phyloP scores from a whole-genome alignment of 2,888 invertebrate genomes.

The Caenorhabditis wallacei region DNA sequence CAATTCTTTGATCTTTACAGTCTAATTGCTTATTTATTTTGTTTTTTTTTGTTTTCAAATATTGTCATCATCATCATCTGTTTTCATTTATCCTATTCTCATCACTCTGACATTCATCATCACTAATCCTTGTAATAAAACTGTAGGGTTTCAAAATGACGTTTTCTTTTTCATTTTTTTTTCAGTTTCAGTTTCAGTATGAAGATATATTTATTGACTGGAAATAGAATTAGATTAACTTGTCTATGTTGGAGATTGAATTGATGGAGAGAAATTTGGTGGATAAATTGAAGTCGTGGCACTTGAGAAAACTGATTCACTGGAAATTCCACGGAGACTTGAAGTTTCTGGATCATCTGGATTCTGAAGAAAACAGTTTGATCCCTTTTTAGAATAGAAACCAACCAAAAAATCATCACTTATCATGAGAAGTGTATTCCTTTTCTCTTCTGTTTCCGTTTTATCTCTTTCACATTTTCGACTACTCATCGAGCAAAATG shows the following conservation, averaged over 20 bases:
- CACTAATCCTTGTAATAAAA: conserved; percentile 26
- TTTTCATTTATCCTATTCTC: conserved; percentile 4
- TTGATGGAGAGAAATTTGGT: conserved; percentile 9
- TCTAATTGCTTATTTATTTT: conserved; percentile 14
- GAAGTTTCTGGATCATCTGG: conserved; percentile 51
- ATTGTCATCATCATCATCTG: neutral
- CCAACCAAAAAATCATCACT: conserved; percentile 22
- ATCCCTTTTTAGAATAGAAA: neutral
- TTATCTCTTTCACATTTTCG: conserved; percentile 40
- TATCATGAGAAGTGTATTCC: conserved; percentile 31
- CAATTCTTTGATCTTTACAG: neutral
- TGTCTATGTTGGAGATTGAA: conserved; percentile 7
- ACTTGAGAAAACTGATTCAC: conserved; percentile 40
- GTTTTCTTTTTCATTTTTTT: neutral
- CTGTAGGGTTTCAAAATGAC: conserved; percentile 33
- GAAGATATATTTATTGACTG: conserved; percentile 15
- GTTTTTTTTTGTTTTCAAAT: conserved; percentile 4
- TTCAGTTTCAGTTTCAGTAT: conserved; percentile 10
- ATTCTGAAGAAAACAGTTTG: conserved; percentile 14
- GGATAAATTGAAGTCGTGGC: conserved; percentile 25
- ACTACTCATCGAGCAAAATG: conserved; percentile 50
- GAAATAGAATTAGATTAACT: neutral
- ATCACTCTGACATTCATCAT: conserved; percentile 26
- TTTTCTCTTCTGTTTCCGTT: conserved; percentile 9
- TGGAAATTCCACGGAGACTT: conserved; percentile 49